These are phyloP conservation scores for Sycophila sp. DNA, from an alignment of 1,140 invertebrate genomes.

Conservation along the genomic window DNA sequence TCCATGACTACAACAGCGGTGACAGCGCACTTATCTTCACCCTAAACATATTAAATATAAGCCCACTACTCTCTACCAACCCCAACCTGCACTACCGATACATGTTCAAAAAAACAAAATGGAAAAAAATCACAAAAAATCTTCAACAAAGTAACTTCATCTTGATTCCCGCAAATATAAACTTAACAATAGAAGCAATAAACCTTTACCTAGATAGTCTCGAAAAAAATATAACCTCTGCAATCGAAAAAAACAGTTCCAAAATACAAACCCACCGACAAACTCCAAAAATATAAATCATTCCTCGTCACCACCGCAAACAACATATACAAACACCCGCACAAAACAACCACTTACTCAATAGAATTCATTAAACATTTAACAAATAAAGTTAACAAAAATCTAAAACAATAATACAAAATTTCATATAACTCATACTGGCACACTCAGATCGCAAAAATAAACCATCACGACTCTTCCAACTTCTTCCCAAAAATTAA, in stretches of 20 bases:
- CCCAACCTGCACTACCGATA: background rate
- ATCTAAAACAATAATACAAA: too few species aligned
- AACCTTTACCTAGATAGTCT: background rate
- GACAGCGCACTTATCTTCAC: slow-evolving; percentile 10
- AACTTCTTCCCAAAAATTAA: too few species aligned
- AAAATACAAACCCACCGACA: background rate
- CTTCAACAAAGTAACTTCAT: background rate
- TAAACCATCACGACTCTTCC: too few species aligned
- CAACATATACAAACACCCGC: background rate
- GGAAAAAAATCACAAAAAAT: background rate
- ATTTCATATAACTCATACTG: too few species aligned
- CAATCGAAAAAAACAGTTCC: background rate
- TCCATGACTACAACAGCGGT: slow-evolving; percentile 13
- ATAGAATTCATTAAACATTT: background rate
- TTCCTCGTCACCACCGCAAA: background rate
- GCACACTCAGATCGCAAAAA: too few species aligned
- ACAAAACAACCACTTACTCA: background rate
- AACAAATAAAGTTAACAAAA: background rate
- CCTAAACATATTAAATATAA: background rate
- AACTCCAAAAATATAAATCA: slow-evolving; percentile 9
- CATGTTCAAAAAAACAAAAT: background rate
- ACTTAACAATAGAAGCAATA: background rate
- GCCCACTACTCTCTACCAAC: background rate
- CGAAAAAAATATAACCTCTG: background rate
- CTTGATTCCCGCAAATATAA: background rate